Base-by-base conservation (phyloP, 2,797 vertebrate species). In the Smutsia gigantea region DNA sequence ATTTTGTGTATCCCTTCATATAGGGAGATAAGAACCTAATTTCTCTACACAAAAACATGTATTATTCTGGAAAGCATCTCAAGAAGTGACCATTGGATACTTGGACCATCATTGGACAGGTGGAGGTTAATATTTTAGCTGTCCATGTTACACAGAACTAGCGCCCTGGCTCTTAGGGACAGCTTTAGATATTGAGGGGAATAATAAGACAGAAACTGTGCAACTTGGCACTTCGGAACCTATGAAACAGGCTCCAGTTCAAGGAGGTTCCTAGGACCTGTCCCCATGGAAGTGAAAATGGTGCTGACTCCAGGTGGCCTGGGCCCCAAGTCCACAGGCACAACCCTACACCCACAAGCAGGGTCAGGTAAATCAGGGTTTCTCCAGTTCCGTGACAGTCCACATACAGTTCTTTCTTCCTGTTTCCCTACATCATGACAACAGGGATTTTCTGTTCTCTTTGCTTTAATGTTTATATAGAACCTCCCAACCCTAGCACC, bases 401-500 rank as follows among this genome's bases (percentile, higher is more conserved):
- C 29, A 5, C 11, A n/a, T 81, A 97, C 78, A 55, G 46, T 74
- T 92, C 87, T 86, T 92, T 82, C 96, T 96, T 97, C 94, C 96
- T 96, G 87, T 86, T 90, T 83, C 81, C 49, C 87, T 42, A 27
- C 31, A 79, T 15, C 68, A 94, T 97, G 96, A 96, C 96, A 97
- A 69, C 96, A 97, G 87, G 95, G 97, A 96, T 98, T 97, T 98
- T 98, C 95, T 98, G 97, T 97, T 95, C 96, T 95, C 87, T 37
- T 89, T 8, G 31, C 68, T 66, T 92, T 61, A 19, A 31, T 97
- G 95, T 98, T 97, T 96, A 97, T 57, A 94, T 77, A 96, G 94
- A 92, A 88, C 89, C 95, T 96, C 90, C 95, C 87, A 94, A 94
- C 77, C 83, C 85, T 94, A 94, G 93, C 91, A 96, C 84, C 34